Evolutionary conservation across 1,140 invertebrate genomes (phyloP).

Genomic region (Drosophila serrata): DNA sequence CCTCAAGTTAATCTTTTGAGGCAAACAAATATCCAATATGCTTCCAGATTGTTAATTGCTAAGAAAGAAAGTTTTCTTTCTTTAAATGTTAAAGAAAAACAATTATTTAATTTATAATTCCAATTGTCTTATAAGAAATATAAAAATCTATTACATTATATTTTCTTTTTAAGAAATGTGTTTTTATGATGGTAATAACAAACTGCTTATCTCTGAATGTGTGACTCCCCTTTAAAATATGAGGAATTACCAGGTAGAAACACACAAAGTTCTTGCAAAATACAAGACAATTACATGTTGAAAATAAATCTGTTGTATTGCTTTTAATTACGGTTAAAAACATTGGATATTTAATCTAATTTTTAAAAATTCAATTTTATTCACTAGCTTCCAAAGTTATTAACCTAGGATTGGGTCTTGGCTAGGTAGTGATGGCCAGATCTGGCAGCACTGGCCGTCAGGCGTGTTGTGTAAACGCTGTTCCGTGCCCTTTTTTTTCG

Average conservation of each 20-base stretch:
- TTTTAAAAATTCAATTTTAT: neutral
- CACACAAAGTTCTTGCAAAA: neutral
- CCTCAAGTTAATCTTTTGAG: neutral
- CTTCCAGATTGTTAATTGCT: neutral
- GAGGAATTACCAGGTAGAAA: neutral
- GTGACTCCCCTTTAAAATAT: neutral
- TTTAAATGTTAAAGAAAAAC: neutral
- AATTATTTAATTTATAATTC: neutral
- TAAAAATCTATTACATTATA: too few species aligned
- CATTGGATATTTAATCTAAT: neutral
- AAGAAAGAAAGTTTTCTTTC: neutral
- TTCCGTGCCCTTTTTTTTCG: slow-evolving; percentile 18
- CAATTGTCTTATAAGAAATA: too few species aligned
- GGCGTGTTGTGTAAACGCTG: slow-evolving; percentile 22
- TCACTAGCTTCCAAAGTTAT: neutral
- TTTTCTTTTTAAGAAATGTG: neutral
- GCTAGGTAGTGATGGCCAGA: neutral
- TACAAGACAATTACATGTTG: neutral
- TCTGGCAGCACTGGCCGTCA: slow-evolving; percentile 6
- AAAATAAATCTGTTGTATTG: neutral
- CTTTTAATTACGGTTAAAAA: neutral
- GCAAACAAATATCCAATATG: neutral
- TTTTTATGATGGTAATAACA: too few species aligned
- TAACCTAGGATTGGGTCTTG: neutral
- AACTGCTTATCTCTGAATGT: neutral